Conservation (phyloP, 30 jellyfish, hydroid and myxozoan genomes). For the Morbakka virulenta region DNA sequence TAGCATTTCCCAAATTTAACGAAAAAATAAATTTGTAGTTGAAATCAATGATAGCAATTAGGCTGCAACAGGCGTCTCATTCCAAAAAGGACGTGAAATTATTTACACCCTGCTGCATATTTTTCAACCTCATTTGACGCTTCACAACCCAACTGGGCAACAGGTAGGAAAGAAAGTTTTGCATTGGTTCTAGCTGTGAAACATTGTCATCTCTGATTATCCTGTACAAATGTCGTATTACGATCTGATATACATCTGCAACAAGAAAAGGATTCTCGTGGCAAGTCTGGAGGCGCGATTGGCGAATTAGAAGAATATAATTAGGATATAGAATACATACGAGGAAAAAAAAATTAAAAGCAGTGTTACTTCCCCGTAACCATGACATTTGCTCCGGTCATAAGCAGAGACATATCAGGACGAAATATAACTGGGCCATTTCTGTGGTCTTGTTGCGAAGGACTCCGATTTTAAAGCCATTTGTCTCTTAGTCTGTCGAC, state of each 20-base stretch:
- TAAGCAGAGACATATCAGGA: too few species aligned
- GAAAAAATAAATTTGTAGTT: too few species aligned
- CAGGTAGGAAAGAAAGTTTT: neutral
- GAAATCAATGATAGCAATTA: neutral
- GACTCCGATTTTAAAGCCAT: too few species aligned
- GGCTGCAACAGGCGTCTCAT: neutral
- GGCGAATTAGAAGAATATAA: neutral
- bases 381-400: neutral
- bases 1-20: neutral
- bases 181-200: neutral
- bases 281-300: neutral
- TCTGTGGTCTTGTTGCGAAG: too few species aligned
- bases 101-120: conserved; percentile 21
- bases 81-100: neutral
- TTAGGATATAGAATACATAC: neutral
- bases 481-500: too few species aligned
- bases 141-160: conserved; percentile 14
- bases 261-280: conserved; percentile 1
- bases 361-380: neutral
- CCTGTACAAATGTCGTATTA: neutral
- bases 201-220: conserved; percentile 1
- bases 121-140: conserved; percentile 6
- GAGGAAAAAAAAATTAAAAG: neutral
- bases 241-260: conserved; percentile 1
- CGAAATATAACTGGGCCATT: too few species aligned